Percentiles rank a stretch among this genome's conserved stretches.
These are phyloP conservation scores for Melinaea menophilus DNA, from an alignment of 2,888 invertebrate species.

Conservation along the genomic window DNA sequence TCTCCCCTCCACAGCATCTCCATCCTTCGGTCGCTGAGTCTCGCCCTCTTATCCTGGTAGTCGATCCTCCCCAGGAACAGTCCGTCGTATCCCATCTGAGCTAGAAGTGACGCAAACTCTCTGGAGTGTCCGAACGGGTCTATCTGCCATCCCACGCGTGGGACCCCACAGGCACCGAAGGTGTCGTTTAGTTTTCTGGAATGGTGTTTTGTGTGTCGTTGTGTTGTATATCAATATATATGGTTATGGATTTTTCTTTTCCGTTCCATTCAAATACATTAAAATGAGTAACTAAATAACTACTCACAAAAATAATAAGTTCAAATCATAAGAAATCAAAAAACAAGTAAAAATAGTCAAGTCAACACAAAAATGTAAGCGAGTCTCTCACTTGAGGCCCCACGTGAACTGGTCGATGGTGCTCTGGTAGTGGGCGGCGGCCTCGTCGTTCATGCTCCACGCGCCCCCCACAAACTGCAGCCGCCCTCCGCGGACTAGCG, in stretches of 20 bases:
- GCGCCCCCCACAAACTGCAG: slow-evolving; percentile 88
- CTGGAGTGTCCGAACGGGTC: slow-evolving; percentile 93
- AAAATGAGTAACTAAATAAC: too few species aligned
- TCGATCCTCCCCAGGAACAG: slow-evolving; percentile 92
- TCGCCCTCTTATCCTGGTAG: slow-evolving; percentile 85
- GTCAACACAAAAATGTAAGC: not conserved
- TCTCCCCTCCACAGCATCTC: slow-evolving; percentile 93
- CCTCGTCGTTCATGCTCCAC: slow-evolving; percentile 92
- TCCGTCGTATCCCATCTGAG: slow-evolving; percentile 92
- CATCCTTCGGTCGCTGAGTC: slow-evolving; percentile 79
- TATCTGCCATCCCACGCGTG: slow-evolving; percentile 88
- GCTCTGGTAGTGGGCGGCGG: slow-evolving; percentile 83
- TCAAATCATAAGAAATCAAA: too few species aligned
- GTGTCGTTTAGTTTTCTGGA: slow-evolving; percentile 79
- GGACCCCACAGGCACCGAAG: slow-evolving; percentile 84
- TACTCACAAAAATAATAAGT: too few species aligned
- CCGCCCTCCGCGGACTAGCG: slow-evolving; percentile 83
- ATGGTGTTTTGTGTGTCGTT: not conserved
- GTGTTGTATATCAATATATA: too few species aligned
- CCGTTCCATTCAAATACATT: too few species aligned
- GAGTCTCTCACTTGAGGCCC: slow-evolving; percentile 77
- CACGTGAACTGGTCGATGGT: slow-evolving; percentile 86
- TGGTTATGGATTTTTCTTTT: too few species aligned
- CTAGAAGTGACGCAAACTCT: slow-evolving; percentile 89
- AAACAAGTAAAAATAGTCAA: too few species aligned